Conservation (phyloP, 2,888 invertebrate genomes). For the Philonicus albiceps region DNA sequence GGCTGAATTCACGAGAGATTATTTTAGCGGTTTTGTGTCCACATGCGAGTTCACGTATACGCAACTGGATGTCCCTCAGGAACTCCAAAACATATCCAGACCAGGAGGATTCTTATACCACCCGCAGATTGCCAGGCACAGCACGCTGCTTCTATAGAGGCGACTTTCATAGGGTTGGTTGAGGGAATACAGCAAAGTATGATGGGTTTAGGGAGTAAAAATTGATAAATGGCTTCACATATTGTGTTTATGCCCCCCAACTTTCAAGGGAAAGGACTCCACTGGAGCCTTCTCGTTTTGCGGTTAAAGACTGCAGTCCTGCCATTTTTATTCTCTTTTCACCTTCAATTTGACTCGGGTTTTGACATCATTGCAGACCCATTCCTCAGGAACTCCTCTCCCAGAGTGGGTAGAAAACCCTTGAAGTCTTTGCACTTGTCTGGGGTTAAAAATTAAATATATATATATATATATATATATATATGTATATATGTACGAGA, state of each 20-base stretch:
- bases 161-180: background rate
- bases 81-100: background rate
- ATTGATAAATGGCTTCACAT: slow-evolving; percentile 48
- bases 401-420: background rate
- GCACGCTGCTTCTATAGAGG: background rate
- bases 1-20: slow-evolving; percentile 23
- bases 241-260: slow-evolving; percentile 44
- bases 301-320: slow-evolving; percentile 35
- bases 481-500: background rate
- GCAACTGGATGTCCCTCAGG: slow-evolving; percentile 23
- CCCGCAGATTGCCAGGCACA: background rate
- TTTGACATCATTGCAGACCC: background rate
- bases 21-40: slow-evolving; percentile 35
- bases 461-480: background rate
- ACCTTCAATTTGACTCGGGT: slow-evolving; percentile 32
- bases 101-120: background rate
- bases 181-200: background rate
- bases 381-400: background rate
- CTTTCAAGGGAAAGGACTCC: background rate
- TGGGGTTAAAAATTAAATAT: background rate
- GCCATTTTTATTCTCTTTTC: slow-evolving; percentile 6
- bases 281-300: background rate
- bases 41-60: slow-evolving; percentile 12
- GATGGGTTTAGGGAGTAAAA: background rate
- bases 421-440: background rate